Evolutionary conservation across 2,113 vertebrate species (phyloP).

Genomic region (Illadopsis cleaveri): DNA sequence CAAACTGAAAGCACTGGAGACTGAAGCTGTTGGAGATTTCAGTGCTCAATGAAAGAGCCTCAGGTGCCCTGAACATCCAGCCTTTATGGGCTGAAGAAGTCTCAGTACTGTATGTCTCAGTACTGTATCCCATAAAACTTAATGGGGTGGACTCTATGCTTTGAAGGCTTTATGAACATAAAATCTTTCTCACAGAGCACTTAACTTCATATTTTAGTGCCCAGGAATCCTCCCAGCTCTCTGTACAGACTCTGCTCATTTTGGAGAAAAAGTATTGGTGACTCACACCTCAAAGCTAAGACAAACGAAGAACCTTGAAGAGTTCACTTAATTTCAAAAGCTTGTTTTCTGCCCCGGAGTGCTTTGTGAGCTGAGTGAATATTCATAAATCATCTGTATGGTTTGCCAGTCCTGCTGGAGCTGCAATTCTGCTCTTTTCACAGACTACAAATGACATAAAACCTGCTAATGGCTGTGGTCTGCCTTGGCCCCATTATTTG

Average conservation of each 20-base stretch:
- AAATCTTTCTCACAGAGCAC: not conserved
- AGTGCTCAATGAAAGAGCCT: not conserved
- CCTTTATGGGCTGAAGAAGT: not conserved
- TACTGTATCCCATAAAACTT: not conserved
- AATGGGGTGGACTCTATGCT: not conserved
- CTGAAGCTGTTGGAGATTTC: not conserved
- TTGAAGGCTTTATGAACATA: not conserved
- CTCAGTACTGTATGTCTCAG: not conserved
- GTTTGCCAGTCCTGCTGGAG: not conserved
- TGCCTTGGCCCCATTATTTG: not conserved
- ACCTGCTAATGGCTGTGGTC: not conserved
- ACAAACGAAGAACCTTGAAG: not conserved
- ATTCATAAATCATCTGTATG: slow-evolving; percentile 2
- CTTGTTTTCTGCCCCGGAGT: not conserved
- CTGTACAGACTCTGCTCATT: not conserved
- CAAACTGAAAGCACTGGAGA: not conserved
- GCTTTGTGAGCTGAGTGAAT: slow-evolving; percentile 1
- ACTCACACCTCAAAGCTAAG: slow-evolving; percentile 42
- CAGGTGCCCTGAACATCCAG: not conserved
- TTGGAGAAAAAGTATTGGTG: not conserved
- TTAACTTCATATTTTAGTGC: not conserved
- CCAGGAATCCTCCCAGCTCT: not conserved
- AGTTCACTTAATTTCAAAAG: slow-evolving; percentile 38
- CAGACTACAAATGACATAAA: not conserved
- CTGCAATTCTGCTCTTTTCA: not conserved